Base-by-base conservation (phyloP, 2,113 vertebrate genomes). In the Acanthisitta chloris region DNA sequence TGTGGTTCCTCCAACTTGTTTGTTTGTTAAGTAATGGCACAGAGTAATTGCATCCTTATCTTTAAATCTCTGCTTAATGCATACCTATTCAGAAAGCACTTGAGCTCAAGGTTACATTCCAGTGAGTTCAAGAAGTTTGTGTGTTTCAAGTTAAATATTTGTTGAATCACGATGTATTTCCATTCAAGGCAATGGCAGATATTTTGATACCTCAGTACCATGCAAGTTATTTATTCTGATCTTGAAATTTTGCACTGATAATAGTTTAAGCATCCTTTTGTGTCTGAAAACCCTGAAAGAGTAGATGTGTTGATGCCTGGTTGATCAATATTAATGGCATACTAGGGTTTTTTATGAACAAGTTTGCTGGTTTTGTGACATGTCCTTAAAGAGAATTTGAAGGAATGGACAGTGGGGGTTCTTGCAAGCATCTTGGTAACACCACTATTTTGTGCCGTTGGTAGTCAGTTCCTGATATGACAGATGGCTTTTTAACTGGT, bases 1-100 rank as follows among this genome's bases (percentile, higher is more conserved):
- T 94, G 94, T 97, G 94, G 93, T 65, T 95, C 62, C 55, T 91
- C 66, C 84, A 96, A 42, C 78, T 86, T 90, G 31, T 80, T 92
- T 96, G 58, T 81, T 84, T 89, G 58, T 69, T 85, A 90, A 76
- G 62, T 90, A 90, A 64, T 89, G 69, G 34, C 55, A 45, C 14
- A 54, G 29, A 14, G 31, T 91, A 96, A 94, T 91, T 89, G 38
- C 81, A 80, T 88, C 31, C 65, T 89, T 91, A 94, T 96, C 89
- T 91, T 95, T 46, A 86, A 78, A 92, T 92, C 87, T 93, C 3
- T 73, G 21, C 58, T 85, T 91, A 82, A 58, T 80, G 48, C 74
- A 77, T 96, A 66, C 33, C 91, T 92, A 76, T 77, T 95, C 58
- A 94, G 81, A 73, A 73, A 93, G 71, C 79, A 88, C 54, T 93